Base-by-base conservation (phyloP, 2,888 invertebrate species). In the Drosophila nr. medialis region DNA sequence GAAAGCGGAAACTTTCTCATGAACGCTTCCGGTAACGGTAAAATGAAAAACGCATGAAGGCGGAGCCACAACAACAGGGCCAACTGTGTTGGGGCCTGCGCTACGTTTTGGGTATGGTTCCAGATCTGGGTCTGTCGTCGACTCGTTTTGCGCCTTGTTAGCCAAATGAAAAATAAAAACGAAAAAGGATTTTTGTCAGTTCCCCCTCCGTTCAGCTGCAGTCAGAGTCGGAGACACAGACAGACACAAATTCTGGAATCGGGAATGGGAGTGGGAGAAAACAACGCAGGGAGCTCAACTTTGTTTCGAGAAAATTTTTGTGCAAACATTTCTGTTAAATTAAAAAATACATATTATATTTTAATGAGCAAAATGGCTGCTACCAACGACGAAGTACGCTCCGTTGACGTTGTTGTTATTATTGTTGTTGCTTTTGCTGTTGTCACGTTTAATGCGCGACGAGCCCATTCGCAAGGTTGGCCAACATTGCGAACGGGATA, bases 1-100 rank as follows among this genome's bases (percentile, higher is more conserved):
- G 91, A 92, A 92, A 92, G 92, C 92, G 91, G 91, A 92, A 92
- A 92, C 90, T 90, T 92, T 90, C 86, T 86, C 91, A 87, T 91
- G 91, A 91, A 90, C 90, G 91, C 92, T 91, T 91, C 81, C 86
- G 87, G 77, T 84, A 81, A 81, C 80, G 81, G 83, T 74, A 56
- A 81, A 72, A 72, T 76, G 77, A 80, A 91, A 77, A 83, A 79
- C 77, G 82, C 82, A 86, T 80, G 72, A 77, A 67, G 77, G 74
- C 76, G 75, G 73, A 30, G 59, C 72, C 48, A 21, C 59, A 68
- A 51, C 51, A 59, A 45, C 68, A 65, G 38, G 21, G 36, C 50
- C 51, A 70, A 62, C 67, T 62, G 45, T 24, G 27, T 58, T 45
- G 53, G 50, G 58, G 63, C 45, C 42, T 24, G 56, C 5, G 27